Evolutionary conservation across 2,888 invertebrate species (phyloP), one percentile per base, ranked within the genome.

Genomic region (Atethmia centrago): DNA sequence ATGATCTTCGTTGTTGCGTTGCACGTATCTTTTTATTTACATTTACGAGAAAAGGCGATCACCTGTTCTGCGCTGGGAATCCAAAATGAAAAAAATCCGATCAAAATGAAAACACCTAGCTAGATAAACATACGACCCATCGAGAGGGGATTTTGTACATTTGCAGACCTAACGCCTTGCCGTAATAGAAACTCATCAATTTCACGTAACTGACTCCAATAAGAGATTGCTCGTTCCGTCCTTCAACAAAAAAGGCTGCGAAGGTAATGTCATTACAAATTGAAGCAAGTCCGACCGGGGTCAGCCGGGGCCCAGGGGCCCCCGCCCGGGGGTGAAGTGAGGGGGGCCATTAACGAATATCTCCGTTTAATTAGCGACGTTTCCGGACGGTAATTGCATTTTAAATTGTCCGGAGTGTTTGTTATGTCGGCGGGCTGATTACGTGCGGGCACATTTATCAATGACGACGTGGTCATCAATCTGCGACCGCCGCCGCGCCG

Each of bases 311-410:
- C 66, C 53, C 67, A 45, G 64, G 40, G 31, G 53, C 59, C 12
- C 31, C 40, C 31, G 47, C 21, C 31, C 2, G 47, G 58, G 25
- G 64, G 56, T 45, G 63, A 71, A 80, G 79, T 53, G 53, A 51
- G 82, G 79, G 81, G 81, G 77, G 73, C 88, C 89, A 90, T 90
- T 90, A 90, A 87, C 90, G 91, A 90, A 90, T 91, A 92, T 92
- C 91, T 91, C 89, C 88, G 90, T 92, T 92, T 93, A 93, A 93
- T 94, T 93, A 93, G 92, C 91, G 87, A 86, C 87, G 88, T 88
- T 90, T 90, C 90, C 87, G 87, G 87, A 88, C 88, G 89, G 90
- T 93, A 93, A 93, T 94, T 93, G 92, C 92, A 89, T 92, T 93
- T 93, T 93, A 93, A 93, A 93, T 91, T 89, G 91, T 89, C 74